Conservation (phyloP, 2,797 vertebrate species). For the Pseudotriccus pelzelni region DNA sequence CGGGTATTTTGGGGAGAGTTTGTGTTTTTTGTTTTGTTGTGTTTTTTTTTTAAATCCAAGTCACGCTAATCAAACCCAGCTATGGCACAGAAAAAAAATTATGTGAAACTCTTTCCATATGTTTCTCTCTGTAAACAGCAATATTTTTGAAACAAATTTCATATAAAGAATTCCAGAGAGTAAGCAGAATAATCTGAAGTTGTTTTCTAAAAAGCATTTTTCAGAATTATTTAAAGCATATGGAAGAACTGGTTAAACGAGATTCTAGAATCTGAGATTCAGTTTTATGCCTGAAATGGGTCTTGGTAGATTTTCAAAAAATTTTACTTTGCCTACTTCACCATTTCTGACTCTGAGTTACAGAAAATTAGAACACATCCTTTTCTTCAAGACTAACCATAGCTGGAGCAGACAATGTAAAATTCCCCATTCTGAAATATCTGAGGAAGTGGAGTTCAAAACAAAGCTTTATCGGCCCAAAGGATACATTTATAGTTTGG, state of each 20-base stretch:
- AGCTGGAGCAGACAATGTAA: not conserved
- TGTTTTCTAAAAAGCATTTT: not conserved
- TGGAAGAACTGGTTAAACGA: slow-evolving; percentile 4
- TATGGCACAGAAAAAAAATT: not conserved
- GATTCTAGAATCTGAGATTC: not conserved
- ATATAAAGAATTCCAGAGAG: slow-evolving; percentile 8
- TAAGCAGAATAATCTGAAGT: slow-evolving; percentile 5
- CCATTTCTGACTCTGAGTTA: not conserved
- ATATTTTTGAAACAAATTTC: slow-evolving; percentile 34
- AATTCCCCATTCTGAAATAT: not conserved
- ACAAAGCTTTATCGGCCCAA: not conserved
- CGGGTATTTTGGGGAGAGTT: not conserved
- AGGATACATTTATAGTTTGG: not conserved
- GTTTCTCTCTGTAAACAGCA: slow-evolving; percentile 7
- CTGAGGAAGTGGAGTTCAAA: not conserved
- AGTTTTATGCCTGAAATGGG: not conserved
- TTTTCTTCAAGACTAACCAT: not conserved
- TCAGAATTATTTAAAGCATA: slow-evolving; percentile 47
- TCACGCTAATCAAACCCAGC: slow-evolving; percentile 18
- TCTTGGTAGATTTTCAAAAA: not conserved
- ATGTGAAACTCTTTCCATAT: slow-evolving; percentile 34
- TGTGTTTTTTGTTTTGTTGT: no score
- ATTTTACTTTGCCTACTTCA: not conserved
- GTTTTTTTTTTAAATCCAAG: not conserved
- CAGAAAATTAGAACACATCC: not conserved